Evolutionary conservation across 2,797 vertebrate species (phyloP).

Genomic region (Cryptoprocta ferox): DNA sequence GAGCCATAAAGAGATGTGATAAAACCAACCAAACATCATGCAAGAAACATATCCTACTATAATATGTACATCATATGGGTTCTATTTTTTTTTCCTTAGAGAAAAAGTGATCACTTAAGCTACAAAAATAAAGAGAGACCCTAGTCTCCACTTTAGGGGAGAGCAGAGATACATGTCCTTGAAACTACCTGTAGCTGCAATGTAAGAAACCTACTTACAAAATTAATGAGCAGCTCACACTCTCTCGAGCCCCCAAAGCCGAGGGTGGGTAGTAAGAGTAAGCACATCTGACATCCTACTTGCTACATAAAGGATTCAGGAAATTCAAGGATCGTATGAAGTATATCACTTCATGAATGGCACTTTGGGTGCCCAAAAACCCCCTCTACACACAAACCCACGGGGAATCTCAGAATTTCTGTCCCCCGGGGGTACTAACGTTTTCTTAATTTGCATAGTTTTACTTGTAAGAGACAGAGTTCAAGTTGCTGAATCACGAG

Average conservation of each 20-base stretch:
- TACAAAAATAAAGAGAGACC: slow-evolving; percentile 85
- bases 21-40: slow-evolving; percentile 59
- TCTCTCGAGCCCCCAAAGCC: not conserved
- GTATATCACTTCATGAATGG: not conserved
- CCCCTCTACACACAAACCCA: not conserved
- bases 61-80: slow-evolving; percentile 77
- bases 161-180: not conserved
- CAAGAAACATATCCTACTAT: slow-evolving; percentile 30
- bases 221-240: not conserved
- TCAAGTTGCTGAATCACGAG: not conserved
- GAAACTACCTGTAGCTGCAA: not conserved
- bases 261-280: not conserved
- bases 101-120: slow-evolving; percentile 87
- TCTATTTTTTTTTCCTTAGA: slow-evolving; percentile 85
- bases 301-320: not conserved
- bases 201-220: not conserved
- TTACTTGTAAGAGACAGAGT: not conserved
- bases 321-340: not conserved
- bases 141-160: not conserved
- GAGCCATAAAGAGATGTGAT: slow-evolving; percentile 73
- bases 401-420: not conserved
- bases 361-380: not conserved
- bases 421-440: rapidly evolving
- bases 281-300: not conserved
- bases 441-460: not conserved